Evolutionary conservation across 2,113 vertebrate species (phyloP).

Genomic region (Dipodomys merriami): DNA sequence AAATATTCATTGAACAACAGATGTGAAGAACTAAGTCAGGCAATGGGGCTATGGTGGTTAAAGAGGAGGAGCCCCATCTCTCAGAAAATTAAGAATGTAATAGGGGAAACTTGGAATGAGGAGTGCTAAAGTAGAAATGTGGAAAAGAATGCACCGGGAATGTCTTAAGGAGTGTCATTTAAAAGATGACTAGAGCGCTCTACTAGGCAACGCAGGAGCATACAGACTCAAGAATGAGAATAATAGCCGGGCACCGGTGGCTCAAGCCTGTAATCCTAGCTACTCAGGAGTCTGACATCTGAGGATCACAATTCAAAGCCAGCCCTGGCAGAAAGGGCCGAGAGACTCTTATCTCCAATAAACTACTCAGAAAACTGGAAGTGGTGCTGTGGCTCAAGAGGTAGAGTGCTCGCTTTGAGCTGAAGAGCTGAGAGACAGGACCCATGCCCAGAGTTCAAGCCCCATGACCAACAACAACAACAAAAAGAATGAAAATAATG

Average conservation of each 20-base stretch:
- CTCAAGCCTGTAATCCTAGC: no score
- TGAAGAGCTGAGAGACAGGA: no score
- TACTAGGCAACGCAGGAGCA: not conserved
- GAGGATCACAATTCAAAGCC: no score
- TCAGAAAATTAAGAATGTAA: not conserved
- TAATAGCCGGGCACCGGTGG: no score
- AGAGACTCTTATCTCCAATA: no score
- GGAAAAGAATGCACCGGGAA: not conserved
- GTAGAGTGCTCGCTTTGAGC: no score
- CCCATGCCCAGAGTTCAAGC: no score
- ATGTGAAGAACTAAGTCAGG: not conserved
- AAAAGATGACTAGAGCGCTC: not conserved
- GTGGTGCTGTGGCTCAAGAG: no score
- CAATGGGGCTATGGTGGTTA: not conserved
- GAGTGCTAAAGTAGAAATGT: not conserved
- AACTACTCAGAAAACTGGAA: no score
- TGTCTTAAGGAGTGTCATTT: constrained; percentile 10
- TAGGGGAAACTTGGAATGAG: not conserved
- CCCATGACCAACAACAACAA: no score
- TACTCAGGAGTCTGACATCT: no score
- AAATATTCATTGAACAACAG: not conserved
- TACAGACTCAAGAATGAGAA: not conserved
- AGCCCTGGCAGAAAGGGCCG: no score
- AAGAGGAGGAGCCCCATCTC: not conserved
- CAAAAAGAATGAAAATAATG: not conserved